Percentiles rank a stretch among this genome's conserved stretches.
phyloP scores from a whole-genome alignment of 2,888 invertebrate species.

The Enchytraeus crypticus region DNA sequence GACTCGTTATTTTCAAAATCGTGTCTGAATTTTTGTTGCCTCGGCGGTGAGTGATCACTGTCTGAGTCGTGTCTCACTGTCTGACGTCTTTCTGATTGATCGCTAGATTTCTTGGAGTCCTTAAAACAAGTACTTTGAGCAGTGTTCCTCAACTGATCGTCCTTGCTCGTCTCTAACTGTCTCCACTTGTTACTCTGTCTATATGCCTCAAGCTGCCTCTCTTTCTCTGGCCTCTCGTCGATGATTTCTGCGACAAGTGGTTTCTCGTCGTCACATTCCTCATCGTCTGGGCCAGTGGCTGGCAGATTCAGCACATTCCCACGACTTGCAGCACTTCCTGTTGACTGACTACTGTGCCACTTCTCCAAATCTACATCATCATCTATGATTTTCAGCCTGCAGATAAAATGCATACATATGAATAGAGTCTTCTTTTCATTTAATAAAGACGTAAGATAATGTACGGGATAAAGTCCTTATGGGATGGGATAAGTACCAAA shows the following conservation, averaged over 20 bases:
- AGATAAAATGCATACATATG: slow-evolving; percentile 5
- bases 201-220: slow-evolving; percentile 46
- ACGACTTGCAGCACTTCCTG: too few species aligned
- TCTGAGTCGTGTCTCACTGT: too few species aligned
- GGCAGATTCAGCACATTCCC: too few species aligned
- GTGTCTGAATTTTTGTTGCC: too few species aligned
- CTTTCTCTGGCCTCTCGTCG: slow-evolving; percentile 68
- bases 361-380: slow-evolving; percentile 66
- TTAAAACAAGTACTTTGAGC: too few species aligned
- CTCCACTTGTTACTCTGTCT: slow-evolving; percentile 33
- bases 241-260: slow-evolving; percentile 80
- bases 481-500: neutral
- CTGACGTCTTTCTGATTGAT: too few species aligned
- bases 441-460: neutral
- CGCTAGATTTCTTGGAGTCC: too few species aligned
- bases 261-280: slow-evolving; percentile 72
- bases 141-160: too few species aligned
- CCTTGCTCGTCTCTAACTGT: slow-evolving; percentile 10
- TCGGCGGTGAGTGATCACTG: too few species aligned
- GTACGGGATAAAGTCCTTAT: neutral
- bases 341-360: slow-evolving; percentile 57
- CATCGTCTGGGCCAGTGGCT: too few species aligned
- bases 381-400: slow-evolving; percentile 67
- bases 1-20: too few species aligned
- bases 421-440: neutral